These are phyloP conservation scores for Typhlichthys eigenmanni DNA, from an alignment of 2,797 vertebrate genomes.

Conservation along the genomic window DNA sequence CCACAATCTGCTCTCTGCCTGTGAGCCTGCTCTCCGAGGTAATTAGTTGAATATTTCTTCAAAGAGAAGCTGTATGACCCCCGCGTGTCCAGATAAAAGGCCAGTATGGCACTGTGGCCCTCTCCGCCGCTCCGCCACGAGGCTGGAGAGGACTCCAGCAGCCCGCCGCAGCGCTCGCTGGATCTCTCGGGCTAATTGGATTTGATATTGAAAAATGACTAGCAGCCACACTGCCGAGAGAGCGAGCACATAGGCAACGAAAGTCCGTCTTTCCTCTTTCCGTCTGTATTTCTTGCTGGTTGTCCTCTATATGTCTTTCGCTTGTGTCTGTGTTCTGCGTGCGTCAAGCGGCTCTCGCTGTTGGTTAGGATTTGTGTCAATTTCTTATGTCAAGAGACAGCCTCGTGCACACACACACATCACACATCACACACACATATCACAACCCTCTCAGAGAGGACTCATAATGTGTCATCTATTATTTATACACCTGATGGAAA, in stretches of 20 bases:
- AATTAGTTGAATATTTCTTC: constrained; percentile 87
- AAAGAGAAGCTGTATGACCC: constrained; percentile 81
- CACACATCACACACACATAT: constrained; percentile 33
- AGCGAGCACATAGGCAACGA: constrained; percentile 39
- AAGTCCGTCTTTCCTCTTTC: constrained; percentile 13
- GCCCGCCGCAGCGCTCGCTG: constrained; percentile 60
- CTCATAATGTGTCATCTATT: constrained; percentile 77
- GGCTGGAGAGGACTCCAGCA: constrained; percentile 77
- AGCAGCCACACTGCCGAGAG: constrained; percentile 63
- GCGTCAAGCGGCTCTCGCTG: constrained; percentile 25
- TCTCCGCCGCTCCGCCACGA: constrained; percentile 59
- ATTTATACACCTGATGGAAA: constrained; percentile 74
- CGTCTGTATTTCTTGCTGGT: constrained; percentile 8
- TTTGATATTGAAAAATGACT: constrained; percentile 82
- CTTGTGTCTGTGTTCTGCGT: constrained; percentile 25
- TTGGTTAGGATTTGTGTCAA: constrained; percentile 40
- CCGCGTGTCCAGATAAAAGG: constrained; percentile 80
- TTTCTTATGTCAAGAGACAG: constrained; percentile 33
- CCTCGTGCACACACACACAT: constrained; percentile 42
- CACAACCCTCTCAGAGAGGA: constrained; percentile 65
- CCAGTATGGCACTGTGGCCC: constrained; percentile 68
- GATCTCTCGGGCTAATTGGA: constrained; percentile 81
- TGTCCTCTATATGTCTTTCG: constrained; percentile 16
- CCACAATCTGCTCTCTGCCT: constrained; percentile 73
- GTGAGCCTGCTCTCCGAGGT: constrained; percentile 79